Evolutionary conservation across 2,888 invertebrate genomes (phyloP).

Genomic region (Dorcus parallelipipedus): DNA sequence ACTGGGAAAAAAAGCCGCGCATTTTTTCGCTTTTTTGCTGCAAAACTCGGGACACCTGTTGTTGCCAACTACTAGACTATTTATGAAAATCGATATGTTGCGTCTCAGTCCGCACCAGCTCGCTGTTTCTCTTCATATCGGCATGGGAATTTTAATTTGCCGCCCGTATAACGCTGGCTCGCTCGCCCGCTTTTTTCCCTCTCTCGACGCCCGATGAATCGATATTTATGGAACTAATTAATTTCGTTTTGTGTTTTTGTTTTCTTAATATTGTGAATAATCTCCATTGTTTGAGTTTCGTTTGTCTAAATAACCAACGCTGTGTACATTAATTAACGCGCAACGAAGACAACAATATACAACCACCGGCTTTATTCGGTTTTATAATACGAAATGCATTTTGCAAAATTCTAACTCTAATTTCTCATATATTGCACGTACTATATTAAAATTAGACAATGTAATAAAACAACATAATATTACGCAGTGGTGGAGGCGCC

Average conservation of each 20-base stretch:
- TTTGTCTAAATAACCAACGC: not conserved
- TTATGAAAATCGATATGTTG: conserved; percentile 41
- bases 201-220: conserved; percentile 3
- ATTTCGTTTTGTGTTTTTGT: conserved; percentile 8
- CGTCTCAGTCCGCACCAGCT: conserved; percentile 13
- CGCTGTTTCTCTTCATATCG: conserved; percentile 14
- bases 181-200: conserved; percentile 5
- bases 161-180: conserved; percentile 13
- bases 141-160: conserved; percentile 20
- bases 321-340: too few species aligned
- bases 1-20: conserved; percentile 32
- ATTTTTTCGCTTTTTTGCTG: conserved; percentile 34
- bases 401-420: too few species aligned
- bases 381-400: too few species aligned
- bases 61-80: conserved; percentile 35
- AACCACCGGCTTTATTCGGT: too few species aligned
- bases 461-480: too few species aligned
- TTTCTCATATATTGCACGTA: too few species aligned
- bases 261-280: conserved; percentile 3
- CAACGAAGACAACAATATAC: too few species aligned
- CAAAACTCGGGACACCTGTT: conserved; percentile 41
- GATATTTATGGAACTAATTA: conserved; percentile 12
- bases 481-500: too few species aligned
- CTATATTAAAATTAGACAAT: too few species aligned
- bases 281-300: conserved; percentile 2